phyloP scores from a whole-genome alignment of 1,140 invertebrate species.

The Pachypsylla venusta region DNA sequence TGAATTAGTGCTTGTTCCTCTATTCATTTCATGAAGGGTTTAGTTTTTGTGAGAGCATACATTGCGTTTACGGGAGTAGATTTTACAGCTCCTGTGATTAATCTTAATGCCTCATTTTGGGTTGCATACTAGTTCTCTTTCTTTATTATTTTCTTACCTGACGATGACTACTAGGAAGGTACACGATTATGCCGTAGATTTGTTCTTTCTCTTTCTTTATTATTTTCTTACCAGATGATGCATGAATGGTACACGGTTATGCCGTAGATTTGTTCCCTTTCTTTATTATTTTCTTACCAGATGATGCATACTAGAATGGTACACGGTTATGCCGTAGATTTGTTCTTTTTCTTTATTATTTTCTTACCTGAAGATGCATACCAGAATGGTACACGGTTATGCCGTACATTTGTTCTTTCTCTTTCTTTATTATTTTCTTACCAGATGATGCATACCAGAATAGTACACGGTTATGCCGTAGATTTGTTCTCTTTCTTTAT shows the following conservation, averaged over 20 bases:
- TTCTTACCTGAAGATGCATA: background rate
- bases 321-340: background rate
- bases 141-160: background rate
- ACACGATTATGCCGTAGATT: background rate
- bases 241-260: background rate
- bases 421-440: background rate
- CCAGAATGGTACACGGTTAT: background rate
- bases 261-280: background rate
- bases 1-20: too few species aligned
- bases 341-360: background rate
- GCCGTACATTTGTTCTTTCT: background rate
- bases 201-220: background rate
- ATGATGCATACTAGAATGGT: background rate
- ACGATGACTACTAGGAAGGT: background rate
- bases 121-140: background rate
- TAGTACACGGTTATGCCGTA: background rate
- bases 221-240: background rate
- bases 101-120: background rate
- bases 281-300: background rate
- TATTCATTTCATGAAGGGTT: too few species aligned
- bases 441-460: background rate
- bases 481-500: constrained; percentile 14
- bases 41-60: too few species aligned
- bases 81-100: too few species aligned
- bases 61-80: too few species aligned